These are phyloP conservation scores for Nipponacmea schrenckii DNA, from an alignment of 2,888 invertebrate species.

Conservation along the genomic window DNA sequence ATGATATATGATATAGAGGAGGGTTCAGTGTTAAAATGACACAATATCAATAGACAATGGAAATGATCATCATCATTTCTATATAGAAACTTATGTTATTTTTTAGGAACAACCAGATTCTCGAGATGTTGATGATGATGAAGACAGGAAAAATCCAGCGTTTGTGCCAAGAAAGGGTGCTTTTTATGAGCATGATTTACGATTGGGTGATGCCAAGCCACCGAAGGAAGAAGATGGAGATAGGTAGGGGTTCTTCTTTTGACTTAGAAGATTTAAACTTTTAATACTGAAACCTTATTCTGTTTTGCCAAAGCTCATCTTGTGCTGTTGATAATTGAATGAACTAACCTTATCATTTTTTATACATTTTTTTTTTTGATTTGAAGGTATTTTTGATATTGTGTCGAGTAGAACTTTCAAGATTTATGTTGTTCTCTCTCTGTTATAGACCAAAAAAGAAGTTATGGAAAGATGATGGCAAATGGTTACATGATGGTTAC, in stretches of 20 bases:
- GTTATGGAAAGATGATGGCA: conserved; percentile 72
- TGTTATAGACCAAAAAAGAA: conserved; percentile 51
- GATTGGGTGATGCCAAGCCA: conserved; percentile 45
- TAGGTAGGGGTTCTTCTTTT: conserved; percentile 22
- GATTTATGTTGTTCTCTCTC: not conserved
- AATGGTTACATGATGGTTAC: conserved; percentile 90
- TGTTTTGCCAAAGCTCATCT: not conserved
- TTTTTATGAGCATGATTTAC: conserved; percentile 91
- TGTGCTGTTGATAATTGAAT: no score
- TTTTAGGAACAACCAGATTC: conserved; percentile 60
- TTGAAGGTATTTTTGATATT: not conserved
- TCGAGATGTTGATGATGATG: conserved; percentile 85
- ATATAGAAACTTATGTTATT: no score
- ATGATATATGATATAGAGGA: no score
- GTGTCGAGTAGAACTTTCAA: not conserved
- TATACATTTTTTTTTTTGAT: no score
- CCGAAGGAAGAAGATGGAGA: conserved; percentile 37
- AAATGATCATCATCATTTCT: no score
- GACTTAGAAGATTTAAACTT: not conserved
- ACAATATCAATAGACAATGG: no score
- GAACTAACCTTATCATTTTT: no score
- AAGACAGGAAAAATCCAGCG: conserved; percentile 95
- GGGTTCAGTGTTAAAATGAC: no score
- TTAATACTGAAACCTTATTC: no score
- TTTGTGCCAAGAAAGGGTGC: conserved; percentile 96